These are phyloP conservation scores for Tetraneura akinire DNA, from an alignment of 1,140 invertebrate species.

Conservation along the genomic window DNA sequence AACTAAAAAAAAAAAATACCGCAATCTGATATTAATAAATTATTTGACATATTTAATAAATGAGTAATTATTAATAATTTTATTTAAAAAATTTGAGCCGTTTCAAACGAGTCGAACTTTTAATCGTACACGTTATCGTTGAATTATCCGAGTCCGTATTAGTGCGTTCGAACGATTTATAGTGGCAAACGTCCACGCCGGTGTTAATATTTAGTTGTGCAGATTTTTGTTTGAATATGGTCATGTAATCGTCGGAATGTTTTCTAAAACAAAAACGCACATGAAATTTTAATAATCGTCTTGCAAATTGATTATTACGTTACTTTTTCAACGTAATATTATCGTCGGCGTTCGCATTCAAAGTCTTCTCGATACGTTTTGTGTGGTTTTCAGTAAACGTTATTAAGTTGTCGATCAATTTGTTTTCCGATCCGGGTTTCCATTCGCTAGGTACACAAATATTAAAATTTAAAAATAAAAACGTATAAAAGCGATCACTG, in stretches of 20 bases:
- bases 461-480: too few species aligned
- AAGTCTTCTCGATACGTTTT: neutral
- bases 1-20: slow-evolving; percentile 2
- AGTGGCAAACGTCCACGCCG: neutral
- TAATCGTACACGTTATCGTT: slow-evolving; percentile 20
- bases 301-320: neutral
- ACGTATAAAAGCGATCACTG: too few species aligned
- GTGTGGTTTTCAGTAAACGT: slow-evolving; percentile 7
- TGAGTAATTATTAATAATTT: too few species aligned
- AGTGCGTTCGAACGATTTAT: neutral
- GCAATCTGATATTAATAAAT: neutral
- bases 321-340: neutral
- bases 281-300: neutral
- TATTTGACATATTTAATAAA: too few species aligned
- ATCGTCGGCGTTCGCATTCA: neutral
- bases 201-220: neutral
- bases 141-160: slow-evolving; percentile 24
- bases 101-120: too few species aligned
- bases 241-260: neutral
- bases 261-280: slow-evolving; percentile 9
- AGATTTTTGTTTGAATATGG: neutral
- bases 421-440: neutral
- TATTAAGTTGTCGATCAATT: neutral
- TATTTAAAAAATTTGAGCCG: too few species aligned
- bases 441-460: neutral